Evolutionary conservation across 2,888 invertebrate species (phyloP), one percentile per base, ranked within the genome.

Genomic region (Acrobasis consociella): DNA sequence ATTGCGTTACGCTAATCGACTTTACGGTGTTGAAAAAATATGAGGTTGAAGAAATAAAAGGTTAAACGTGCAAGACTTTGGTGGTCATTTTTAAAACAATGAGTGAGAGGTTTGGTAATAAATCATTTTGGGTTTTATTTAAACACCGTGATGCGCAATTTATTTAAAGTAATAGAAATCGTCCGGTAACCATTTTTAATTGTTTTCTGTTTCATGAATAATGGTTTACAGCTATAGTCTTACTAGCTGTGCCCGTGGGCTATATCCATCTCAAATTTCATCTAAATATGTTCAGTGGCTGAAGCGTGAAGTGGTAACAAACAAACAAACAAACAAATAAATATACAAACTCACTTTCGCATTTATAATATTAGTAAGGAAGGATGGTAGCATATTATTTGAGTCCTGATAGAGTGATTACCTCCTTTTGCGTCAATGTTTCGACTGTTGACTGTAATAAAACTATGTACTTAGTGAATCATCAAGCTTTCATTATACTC

Each of bases 1-100:
- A 60, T 60, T 50, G 50, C 17, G 13, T 60, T 38, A 50, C 39
- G 39, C 38, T 38, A 60, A 60, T 50, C 50, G 38, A 16, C 49
- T 38, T 10, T 59, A 37, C 15, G 59, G 9, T 50, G 16, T 51
- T 60, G 16, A 38, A 11, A 49, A 50, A 50, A 16, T 60, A 50
- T 58, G 31, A 13, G 1, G 59, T 11, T n/a, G 17, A 13, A 38
- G 2, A 38, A 53, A 53, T 38, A 37, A 37, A 53, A 53, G 37
- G 53, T 31, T 22, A 13, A 11, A 11, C 22, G 22, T 31, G 52
- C 17, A 31, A 46, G 46, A 46, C 46, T n/a, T 11, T 8, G 31
- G 7, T 31, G 8, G 46, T 46, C 11, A 5, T 46, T 46, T 46
- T n/a, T 46, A 46, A 46, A 46, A 46, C 46, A 46, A 46, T 46